These are phyloP conservation scores for Auanema freiburgensis DNA, from an alignment of 2,888 invertebrate genomes.

Conservation along the genomic window DNA sequence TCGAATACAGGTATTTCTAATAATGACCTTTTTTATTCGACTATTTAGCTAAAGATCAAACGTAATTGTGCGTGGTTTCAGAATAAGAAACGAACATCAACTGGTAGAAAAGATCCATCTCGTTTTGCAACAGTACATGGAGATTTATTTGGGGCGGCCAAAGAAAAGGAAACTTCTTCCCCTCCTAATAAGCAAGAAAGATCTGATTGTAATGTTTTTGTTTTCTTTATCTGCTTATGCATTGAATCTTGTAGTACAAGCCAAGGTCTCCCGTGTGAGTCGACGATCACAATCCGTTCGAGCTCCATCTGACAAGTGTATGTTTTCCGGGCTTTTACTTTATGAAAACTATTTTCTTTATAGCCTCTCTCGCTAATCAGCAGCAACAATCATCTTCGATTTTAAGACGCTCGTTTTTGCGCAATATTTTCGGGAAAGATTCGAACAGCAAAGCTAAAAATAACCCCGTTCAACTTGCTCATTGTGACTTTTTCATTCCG, in stretches of 20 bases:
- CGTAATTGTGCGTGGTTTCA: not conserved
- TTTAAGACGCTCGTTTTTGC: slow-evolving; percentile 2
- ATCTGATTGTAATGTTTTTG: not conserved
- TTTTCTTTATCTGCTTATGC: not conserved
- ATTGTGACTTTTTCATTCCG: slow-evolving; percentile 1
- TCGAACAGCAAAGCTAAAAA: not conserved
- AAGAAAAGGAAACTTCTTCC: slow-evolving; percentile 7
- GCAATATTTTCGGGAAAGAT: not conserved
- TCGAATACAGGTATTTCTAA: not conserved
- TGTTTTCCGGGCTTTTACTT: too few relatives aligned
- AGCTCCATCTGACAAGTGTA: slow-evolving; percentile 29
- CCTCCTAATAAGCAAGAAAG: slow-evolving; percentile 7
- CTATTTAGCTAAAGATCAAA: not conserved
- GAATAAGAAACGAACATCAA: slow-evolving; percentile 4
- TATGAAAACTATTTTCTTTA: not conserved
- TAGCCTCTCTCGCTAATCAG: too few relatives aligned
- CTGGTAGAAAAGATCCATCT: not conserved
- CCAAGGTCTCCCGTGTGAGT: slow-evolving; percentile 21
- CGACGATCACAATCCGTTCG: slow-evolving; percentile 36
- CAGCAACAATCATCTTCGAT: not conserved
- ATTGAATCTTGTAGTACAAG: not conserved
- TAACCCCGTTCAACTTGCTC: not conserved
- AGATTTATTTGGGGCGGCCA: slow-evolving; percentile 8
- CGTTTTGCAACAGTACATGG: slow-evolving; percentile 12
- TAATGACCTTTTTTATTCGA: not conserved